Percentiles rank a stretch among this genome's conserved stretches.
These are phyloP conservation scores for Drosophila atripex DNA, from an alignment of 2,888 invertebrate genomes.

Conservation along the genomic window DNA sequence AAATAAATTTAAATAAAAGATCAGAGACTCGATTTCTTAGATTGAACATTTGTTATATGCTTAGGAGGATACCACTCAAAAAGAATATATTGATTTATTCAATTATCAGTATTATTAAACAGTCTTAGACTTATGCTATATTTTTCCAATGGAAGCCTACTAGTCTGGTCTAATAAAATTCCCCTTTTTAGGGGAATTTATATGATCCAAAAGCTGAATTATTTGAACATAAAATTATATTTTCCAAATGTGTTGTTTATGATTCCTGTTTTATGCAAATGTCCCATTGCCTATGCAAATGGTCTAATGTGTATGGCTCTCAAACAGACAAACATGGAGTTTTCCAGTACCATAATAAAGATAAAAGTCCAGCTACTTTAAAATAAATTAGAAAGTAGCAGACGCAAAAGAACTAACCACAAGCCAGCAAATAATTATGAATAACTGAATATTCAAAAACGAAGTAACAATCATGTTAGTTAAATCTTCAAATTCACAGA, in stretches of 20 bases:
- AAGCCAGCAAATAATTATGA: slow-evolving; percentile 17
- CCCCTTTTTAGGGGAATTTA: background rate
- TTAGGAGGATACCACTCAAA: background rate
- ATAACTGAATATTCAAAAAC: slow-evolving; percentile 13
- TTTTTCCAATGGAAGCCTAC: background rate
- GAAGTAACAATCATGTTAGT: slow-evolving; percentile 16
- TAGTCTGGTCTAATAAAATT: background rate
- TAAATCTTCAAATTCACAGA: slow-evolving; percentile 8
- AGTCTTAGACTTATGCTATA: too few relatives aligned
- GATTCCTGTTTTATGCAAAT: background rate
- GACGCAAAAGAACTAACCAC: background rate
- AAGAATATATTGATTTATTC: background rate
- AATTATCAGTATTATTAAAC: background rate
- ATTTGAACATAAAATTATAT: background rate
- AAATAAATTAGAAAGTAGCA: slow-evolving; percentile 36
- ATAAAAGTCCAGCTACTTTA: background rate
- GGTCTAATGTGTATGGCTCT: background rate
- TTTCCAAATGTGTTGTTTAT: background rate
- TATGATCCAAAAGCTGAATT: background rate
- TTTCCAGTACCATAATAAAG: background rate
- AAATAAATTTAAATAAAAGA: slow-evolving; percentile 31
- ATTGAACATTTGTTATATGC: background rate
- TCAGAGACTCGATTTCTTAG: slow-evolving; percentile 18
- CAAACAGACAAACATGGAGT: slow-evolving; percentile 5
- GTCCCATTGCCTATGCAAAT: background rate